Base-by-base conservation (phyloP, 2,888 invertebrate genomes). In the Plagodis dolabraria region DNA sequence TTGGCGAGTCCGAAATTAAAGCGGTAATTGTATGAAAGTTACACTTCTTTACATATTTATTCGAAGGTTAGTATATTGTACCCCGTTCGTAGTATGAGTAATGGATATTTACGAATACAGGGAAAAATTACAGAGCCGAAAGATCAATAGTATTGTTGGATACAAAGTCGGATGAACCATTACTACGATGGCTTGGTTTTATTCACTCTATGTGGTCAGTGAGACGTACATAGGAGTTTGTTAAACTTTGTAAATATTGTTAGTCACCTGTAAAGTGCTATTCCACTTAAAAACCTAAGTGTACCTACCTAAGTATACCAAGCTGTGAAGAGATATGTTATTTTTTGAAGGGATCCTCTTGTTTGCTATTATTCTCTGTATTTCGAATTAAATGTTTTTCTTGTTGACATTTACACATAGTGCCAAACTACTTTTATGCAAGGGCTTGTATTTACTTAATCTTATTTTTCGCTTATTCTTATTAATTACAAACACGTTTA, bases 231-330 rank as follows among this genome's bases (percentile, higher is more conserved):
- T 82, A 82, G 72, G 70, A 73, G 79, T 75, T 83, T 87, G 85
- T 87, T 87, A 81, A 82, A 78, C 79, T 81, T 80, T 89, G 89
- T 90, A 90, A 87, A 89, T 90, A 90, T 87, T 85, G 86, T 88
- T 87, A 84, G 77, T 77, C 76, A 78, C 71, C 76, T 83, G 75
- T 83, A 77, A 85, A 86, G 83, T 84, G 83, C 81, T 87, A 83
- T 83, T 82, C 77, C 79, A 82, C 79, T 74, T 74, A 71, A 72
- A 72, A 71, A 22, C 22, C 22, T 22, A 22, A 22, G 22, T 22
- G 22, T 22, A 22, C 22, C 57, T 69, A 70, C 67, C 62, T 76
- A 78, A 79, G 75, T 78, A 72, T 81, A 81, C 63, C 74, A 80
- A 76, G 75, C 81, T 84, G 79, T 82, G 74, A 85, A 85, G 76